Evolutionary conservation across 2,113 vertebrate genomes (phyloP).

Genomic region (Phyllostomus discolor): DNA sequence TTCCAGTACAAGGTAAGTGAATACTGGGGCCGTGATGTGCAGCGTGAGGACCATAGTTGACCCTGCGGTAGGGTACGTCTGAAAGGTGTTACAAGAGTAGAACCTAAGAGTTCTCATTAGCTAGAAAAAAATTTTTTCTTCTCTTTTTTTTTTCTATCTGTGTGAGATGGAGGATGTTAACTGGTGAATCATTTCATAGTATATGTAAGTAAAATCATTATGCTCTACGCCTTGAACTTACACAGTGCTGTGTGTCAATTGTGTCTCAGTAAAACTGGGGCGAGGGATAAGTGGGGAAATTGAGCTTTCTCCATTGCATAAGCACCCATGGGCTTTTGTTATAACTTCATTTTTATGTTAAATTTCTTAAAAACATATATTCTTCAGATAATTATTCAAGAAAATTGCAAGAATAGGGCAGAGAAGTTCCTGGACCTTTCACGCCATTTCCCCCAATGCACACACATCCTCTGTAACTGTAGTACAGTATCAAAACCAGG

Average conservation of each 20-base stretch:
- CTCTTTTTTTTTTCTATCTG: background rate
- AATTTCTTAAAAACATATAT: background rate
- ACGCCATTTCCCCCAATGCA: background rate
- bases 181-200: background rate
- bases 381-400: conserved; percentile 14
- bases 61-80: background rate
- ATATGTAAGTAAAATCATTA: background rate
- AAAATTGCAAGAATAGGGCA: background rate
- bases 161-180: background rate
- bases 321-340: background rate
- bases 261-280: background rate
- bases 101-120: background rate
- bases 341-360: background rate
- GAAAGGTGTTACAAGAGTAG: background rate
- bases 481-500: background rate
- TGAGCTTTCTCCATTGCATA: conserved; percentile 6
- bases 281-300: background rate
- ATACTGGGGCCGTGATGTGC: background rate
- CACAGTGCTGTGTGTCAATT: background rate
- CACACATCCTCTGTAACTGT: background rate
- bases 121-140: background rate
- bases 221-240: background rate
- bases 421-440: background rate
- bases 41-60: background rate
- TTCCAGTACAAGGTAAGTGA: background rate